These are phyloP conservation scores for Uria lomvia DNA, from an alignment of 2,113 vertebrate species.

Conservation along the genomic window DNA sequence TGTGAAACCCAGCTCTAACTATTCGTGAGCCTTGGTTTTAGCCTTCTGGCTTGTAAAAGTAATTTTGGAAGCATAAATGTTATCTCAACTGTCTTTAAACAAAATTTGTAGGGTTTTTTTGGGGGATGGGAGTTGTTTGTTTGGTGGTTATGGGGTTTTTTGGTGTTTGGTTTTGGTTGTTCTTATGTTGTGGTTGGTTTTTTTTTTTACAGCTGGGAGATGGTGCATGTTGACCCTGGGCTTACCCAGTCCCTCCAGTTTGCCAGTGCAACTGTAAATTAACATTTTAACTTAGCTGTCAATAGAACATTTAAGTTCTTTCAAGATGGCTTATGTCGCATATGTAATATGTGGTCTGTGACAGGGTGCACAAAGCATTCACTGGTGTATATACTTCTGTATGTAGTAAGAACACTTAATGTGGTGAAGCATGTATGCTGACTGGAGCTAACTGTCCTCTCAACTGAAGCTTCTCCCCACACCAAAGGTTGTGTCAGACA, in stretches of 20 bases:
- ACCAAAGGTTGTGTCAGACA: background rate
- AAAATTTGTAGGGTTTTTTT: background rate
- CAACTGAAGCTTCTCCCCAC: background rate
- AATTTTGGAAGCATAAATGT: background rate
- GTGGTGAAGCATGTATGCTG: background rate
- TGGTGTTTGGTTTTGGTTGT: background rate
- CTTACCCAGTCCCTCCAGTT: background rate
- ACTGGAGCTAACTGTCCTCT: background rate
- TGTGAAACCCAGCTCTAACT: background rate
- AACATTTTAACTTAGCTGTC: background rate
- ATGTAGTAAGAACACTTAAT: background rate
- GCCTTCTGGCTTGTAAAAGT: background rate
- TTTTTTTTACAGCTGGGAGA: background rate
- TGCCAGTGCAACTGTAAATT: background rate
- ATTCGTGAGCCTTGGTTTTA: background rate
- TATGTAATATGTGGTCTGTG: background rate
- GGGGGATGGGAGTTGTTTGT: background rate
- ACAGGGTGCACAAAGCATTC: too few species aligned
- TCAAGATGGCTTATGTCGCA: accelerated
- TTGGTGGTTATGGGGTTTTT: background rate
- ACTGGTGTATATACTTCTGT: background rate
- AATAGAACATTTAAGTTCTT: background rate
- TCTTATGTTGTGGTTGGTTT: background rate
- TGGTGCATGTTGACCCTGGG: background rate
- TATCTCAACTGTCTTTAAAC: background rate